These are phyloP conservation scores for Sceloporus tristichus DNA, from an alignment of 2,113 vertebrate genomes.

Conservation along the genomic window DNA sequence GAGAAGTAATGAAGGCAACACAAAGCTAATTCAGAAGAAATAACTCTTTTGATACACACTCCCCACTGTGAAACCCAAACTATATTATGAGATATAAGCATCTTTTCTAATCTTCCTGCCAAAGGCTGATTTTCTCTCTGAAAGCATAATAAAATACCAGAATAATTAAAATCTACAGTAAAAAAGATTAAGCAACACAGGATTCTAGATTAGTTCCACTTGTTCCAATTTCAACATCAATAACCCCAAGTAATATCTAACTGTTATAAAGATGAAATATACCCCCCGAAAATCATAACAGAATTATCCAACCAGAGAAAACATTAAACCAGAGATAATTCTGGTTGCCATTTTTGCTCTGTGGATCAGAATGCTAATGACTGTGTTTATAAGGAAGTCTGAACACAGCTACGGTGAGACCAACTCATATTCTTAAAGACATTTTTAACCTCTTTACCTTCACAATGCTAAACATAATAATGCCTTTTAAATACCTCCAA, in stretches of 20 bases:
- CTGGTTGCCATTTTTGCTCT: slow-evolving; percentile 32
- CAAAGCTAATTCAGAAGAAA: slow-evolving; percentile 26
- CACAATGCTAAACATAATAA: slow-evolving; percentile 41
- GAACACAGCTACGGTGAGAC: slow-evolving; percentile 7
- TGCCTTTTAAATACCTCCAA: slow-evolving; percentile 30
- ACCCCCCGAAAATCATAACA: slow-evolving; percentile 52
- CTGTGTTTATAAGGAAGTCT: slow-evolving; percentile 11
- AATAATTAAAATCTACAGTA: slow-evolving; percentile 66
- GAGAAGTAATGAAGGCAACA: slow-evolving; percentile 40
- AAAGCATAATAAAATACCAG: slow-evolving; percentile 45
- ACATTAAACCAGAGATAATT: slow-evolving; percentile 48
- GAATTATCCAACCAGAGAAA: slow-evolving; percentile 42
- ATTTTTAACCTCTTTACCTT: slow-evolving; percentile 6
- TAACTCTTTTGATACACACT: slow-evolving; percentile 31
- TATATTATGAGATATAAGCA: slow-evolving; percentile 43
- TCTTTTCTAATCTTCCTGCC: slow-evolving; percentile 52
- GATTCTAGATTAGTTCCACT: slow-evolving; percentile 60
- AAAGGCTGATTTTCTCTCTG: slow-evolving; percentile 48
- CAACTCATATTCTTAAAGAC: slow-evolving; percentile 11
- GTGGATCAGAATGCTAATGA: slow-evolving; percentile 33
- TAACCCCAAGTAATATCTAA: slow-evolving; percentile 40
- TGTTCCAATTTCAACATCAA: slow-evolving; percentile 56
- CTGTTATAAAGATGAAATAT: slow-evolving; percentile 54
- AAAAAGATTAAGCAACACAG: slow-evolving; percentile 49
- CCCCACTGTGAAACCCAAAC: slow-evolving; percentile 32